Percentiles rank a stretch among this genome's conserved stretches.
Evolutionary conservation across 2,797 vertebrate species (phyloP).

Genomic region (Falco cherrug): DNA sequence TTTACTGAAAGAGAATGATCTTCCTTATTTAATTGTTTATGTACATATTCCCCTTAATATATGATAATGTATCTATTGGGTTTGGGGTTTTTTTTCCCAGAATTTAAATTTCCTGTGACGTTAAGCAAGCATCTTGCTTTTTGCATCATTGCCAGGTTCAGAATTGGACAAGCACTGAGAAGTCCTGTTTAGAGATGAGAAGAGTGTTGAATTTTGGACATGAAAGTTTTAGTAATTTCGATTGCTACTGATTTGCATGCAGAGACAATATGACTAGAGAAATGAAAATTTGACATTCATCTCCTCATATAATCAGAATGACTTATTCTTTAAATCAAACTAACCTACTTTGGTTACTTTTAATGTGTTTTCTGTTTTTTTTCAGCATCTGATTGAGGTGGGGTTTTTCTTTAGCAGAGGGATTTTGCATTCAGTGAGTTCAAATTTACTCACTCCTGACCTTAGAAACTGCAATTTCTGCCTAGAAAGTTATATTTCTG

Average conservation of each 20-base stretch:
- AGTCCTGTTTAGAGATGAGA: neutral
- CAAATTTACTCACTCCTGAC: conserved; percentile 12
- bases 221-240: neutral
- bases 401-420: neutral
- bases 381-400: neutral
- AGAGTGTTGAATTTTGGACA: neutral
- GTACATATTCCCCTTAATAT: neutral
- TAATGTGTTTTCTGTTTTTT: neutral
- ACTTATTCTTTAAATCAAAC: conserved; percentile 48
- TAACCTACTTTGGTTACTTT: conserved; percentile 9
- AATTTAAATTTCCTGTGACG: neutral
- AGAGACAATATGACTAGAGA: conserved; percentile 4
- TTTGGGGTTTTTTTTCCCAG: neutral
- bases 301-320: conserved; percentile 9
- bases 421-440: neutral
- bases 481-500: neutral
- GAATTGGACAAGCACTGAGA: neutral
- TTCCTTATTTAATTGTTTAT: neutral
- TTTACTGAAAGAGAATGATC: neutral
- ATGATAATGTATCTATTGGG: neutral
- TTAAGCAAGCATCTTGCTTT: neutral
- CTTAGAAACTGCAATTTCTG: conserved; percentile 22
- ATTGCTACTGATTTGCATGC: conserved; percentile 22
- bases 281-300: conserved; percentile 47
- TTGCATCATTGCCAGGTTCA: neutral